These are phyloP conservation scores for Leucoptera coffeella DNA, from an alignment of 2,888 invertebrate species.

Conservation along the genomic window DNA sequence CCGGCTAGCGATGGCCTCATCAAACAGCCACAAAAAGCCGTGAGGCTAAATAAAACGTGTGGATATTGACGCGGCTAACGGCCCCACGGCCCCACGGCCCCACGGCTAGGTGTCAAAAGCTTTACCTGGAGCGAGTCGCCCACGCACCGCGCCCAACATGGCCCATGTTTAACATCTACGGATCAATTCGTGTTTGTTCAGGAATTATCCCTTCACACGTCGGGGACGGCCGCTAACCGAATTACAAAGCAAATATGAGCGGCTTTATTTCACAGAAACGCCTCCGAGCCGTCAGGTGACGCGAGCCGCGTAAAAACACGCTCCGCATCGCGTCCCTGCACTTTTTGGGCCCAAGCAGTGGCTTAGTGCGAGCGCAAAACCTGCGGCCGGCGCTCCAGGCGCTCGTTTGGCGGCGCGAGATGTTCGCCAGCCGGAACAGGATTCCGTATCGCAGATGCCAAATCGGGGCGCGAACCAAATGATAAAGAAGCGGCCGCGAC, in stretches of 20 bases:
- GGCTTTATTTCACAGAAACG: neutral
- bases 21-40: constrained; percentile 28
- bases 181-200: constrained; percentile 31
- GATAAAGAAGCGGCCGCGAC: constrained; percentile 41
- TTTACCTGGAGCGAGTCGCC: constrained; percentile 44
- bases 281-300: too few relatives aligned
- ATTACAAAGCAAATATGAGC: constrained; percentile 18
- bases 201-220: constrained; percentile 48
- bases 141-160: constrained; percentile 19
- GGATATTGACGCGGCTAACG: constrained; percentile 33
- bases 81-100: constrained; percentile 14
- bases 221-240: constrained; percentile 30
- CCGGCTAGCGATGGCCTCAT: constrained; percentile 13
- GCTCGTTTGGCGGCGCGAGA: too few relatives aligned
- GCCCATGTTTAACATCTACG: constrained; percentile 28
- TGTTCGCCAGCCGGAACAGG: constrained; percentile 44
- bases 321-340: too few relatives aligned
- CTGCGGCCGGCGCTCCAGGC: too few relatives aligned
- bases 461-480: constrained; percentile 49
- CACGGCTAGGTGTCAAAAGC: constrained; percentile 46
- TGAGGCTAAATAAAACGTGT: constrained; percentile 35
- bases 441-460: constrained; percentile 45
- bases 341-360: too few relatives aligned
- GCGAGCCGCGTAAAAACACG: neutral
- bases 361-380: too few relatives aligned